Evolutionary conservation across 2,888 invertebrate species (phyloP).

Genomic region (Chirona hameri): DNA sequence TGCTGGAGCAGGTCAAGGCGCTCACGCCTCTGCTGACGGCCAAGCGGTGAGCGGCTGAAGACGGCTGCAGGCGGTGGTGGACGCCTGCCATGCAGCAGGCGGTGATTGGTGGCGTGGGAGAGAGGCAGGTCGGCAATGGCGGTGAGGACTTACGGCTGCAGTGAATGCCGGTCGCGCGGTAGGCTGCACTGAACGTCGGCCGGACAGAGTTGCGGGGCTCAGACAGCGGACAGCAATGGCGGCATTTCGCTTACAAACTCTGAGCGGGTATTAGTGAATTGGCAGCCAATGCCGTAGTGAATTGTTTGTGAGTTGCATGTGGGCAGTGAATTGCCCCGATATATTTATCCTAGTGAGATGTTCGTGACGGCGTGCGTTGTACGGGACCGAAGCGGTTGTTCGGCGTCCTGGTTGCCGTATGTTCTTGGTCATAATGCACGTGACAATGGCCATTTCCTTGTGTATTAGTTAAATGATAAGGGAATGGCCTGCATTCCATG

Average conservation of each 20-base stretch:
- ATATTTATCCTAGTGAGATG: background rate
- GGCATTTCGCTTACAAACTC: background rate
- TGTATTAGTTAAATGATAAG: background rate
- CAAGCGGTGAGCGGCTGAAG: too few species aligned
- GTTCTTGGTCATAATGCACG: background rate
- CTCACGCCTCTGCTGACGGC: slow-evolving; percentile 7
- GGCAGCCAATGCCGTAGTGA: background rate
- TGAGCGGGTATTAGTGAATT: background rate
- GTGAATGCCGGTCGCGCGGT: too few species aligned
- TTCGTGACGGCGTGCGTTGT: background rate
- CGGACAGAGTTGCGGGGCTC: too few species aligned
- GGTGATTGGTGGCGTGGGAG: background rate
- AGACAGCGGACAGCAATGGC: too few species aligned
- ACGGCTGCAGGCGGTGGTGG: too few species aligned
- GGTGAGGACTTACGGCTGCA: background rate
- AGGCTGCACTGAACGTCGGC: too few species aligned
- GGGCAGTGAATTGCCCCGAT: background rate
- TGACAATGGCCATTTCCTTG: background rate
- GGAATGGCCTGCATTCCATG: background rate
- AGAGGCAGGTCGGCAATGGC: background rate
- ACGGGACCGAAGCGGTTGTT: background rate
- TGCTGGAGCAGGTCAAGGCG: slow-evolving; percentile 57
- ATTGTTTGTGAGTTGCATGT: too few species aligned
- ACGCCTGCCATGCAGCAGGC: too few species aligned
- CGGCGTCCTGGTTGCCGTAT: background rate